A percentile compares a stretch with the other conserved stretches of the same genome.
Evolutionary conservation across 2,888 invertebrate genomes (phyloP).

Genomic region (Drosophila greeni): DNA sequence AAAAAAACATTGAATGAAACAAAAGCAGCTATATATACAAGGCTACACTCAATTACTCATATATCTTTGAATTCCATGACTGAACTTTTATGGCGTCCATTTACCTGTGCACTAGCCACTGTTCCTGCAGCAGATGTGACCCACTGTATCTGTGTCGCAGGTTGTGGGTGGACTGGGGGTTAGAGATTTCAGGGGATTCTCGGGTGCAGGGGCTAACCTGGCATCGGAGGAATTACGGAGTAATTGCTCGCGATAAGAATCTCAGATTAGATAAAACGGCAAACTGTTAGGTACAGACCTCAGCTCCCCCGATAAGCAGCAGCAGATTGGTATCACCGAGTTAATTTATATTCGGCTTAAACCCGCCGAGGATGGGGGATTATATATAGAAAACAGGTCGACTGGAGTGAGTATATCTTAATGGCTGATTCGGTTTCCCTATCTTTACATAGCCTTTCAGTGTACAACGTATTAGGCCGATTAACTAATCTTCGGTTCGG

Average conservation of each 20-base stretch:
- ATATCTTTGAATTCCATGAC: slow-evolving; percentile 22
- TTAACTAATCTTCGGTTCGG: slow-evolving; percentile 7
- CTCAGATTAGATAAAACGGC: slow-evolving; percentile 56
- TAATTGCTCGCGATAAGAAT: slow-evolving; percentile 40
- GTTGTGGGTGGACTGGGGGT: background rate
- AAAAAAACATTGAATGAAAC: slow-evolving; percentile 20
- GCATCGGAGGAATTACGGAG: slow-evolving; percentile 35
- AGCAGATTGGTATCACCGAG: slow-evolving; percentile 35
- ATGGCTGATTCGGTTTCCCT: background rate
- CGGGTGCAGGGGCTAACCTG: background rate
- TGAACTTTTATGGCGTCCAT: slow-evolving; percentile 30
- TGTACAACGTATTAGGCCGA: background rate
- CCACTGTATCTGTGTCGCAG: slow-evolving; percentile 16
- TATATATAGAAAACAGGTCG: background rate
- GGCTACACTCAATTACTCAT: slow-evolving; percentile 1
- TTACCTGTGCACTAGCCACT: slow-evolving; percentile 14
- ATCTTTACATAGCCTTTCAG: background rate
- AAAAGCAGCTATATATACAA: background rate
- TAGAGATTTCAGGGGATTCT: background rate
- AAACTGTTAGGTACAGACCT: slow-evolving; percentile 32
- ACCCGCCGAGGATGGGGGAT: background rate
- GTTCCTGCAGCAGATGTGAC: slow-evolving; percentile 26
- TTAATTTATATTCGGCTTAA: slow-evolving; percentile 20
- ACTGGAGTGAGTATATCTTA: slow-evolving; percentile 5
- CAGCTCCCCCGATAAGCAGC: slow-evolving; percentile 20